Evolutionary conservation across 2,113 vertebrate genomes (phyloP), one percentile per base, ranked within the genome.

Genomic region (Ovibos moschatus): DNA sequence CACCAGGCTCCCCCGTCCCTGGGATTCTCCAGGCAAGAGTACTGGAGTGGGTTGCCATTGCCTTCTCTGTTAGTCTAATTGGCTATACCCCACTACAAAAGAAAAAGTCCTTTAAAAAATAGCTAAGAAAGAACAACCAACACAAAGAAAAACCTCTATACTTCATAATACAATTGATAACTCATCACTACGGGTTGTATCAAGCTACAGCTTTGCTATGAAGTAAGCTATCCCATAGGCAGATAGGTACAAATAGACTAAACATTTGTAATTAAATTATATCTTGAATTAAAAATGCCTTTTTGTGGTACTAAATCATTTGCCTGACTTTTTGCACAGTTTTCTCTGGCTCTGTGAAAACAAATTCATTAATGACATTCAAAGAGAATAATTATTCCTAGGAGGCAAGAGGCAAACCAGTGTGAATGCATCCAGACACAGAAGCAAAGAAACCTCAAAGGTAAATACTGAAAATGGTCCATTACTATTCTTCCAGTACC

Each of bases 331-430:
- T 95, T 58, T 79, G 2, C 43, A 33, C 91, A 90, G n/a, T 53
- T 76, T 87, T 82, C 33, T 47, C 55, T 79, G 17, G 4, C 40
- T 96, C 89, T 51, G 25, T 50, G 50, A 58, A 94, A 83, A 89
- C 15, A 89, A 87, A 86, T 40, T 79, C 40, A 45, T 30, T 90
- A 94, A 97, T 76, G n/a, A 88, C n/a, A 81, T 94, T 81, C 64
- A 92, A 79, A 96, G 76, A 87, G 51, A 90, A 4, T 64, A 87
- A 4, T 64, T 43, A 4, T 86, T 64, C 40, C 43, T 83, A 76
- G 8, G 60, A 90, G 27, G 19, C 55, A 40, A 94, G 36, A 95
- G 88, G 85, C 33, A 94, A 90, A 87, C 10, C 53, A 87, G 15
- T 53, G 57, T 13, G 17, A 15, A 6, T 89, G 50, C 11, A 30